Evolutionary conservation across 2,888 invertebrate genomes (phyloP), one percentile per base, ranked within the genome.

Genomic region (Meteorus colon): DNA sequence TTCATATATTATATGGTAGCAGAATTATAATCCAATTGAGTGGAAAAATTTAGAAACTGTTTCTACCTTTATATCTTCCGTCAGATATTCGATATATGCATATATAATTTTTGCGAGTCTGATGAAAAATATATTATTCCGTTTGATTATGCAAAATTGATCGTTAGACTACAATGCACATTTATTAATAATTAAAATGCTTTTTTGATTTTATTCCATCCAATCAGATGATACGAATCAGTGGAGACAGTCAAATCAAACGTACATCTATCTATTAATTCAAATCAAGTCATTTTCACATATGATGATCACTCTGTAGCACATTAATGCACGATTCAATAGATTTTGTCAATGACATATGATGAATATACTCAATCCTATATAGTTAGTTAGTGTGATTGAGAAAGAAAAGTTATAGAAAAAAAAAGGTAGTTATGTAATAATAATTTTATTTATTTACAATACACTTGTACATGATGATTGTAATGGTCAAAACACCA

Each of bases 401-500:
- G 19, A 59, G 10, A 59, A 59, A 16, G 0, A n/a, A 2, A 16
- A 59, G 14, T 59, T 19, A 10, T 12, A 10, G 59, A 27, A 59
- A 41, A 34, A 16, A 4, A 65, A 19, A 37, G 19, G 5, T 8
- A 65, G 24, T 37, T 19, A 37, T 12, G n/a, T 55, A 4, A 8
- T 2, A 1, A 55, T 19, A 19, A 55, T 19, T 55, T 19, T 24
- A 55, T 55, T 55, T 6, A 55, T 55, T n/a, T 24, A 0, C 24
- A 6, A 19, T 55, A 19, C 19, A 65, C n/a, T n/a, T 65, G 24
- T 19, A 65, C 34, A 65, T 37, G 60, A 60, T 71, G 27, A 66
- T 37, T 59, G 55, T n/a, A 27, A 66, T 16, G 67, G 67, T 74
- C 19, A 24, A 74, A 45, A 55, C 34, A 60, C 55, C 55, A 41